phyloP scores from a whole-genome alignment of 2,113 vertebrate species.

The Suncus etruscus region DNA sequence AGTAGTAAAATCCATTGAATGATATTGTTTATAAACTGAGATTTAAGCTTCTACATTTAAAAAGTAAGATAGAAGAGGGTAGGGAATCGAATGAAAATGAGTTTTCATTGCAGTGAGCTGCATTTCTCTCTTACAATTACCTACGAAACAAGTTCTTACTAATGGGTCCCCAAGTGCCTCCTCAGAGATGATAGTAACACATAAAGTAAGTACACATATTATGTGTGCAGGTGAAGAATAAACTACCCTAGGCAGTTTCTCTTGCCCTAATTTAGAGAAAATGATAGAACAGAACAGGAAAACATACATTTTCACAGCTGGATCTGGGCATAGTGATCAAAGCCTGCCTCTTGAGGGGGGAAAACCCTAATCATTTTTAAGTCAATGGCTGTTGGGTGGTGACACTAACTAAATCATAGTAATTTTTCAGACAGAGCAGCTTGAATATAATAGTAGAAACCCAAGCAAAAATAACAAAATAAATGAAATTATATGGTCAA shows the following conservation, averaged over 20 bases:
- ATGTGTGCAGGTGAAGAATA: conserved; percentile 51
- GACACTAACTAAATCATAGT: conserved; percentile 48
- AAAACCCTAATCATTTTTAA: conserved; percentile 67
- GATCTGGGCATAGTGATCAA: conserved; percentile 58
- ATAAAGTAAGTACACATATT: conserved; percentile 43
- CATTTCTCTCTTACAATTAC: conserved; percentile 49
- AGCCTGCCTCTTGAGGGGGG: conserved; percentile 50
- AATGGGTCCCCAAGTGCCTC: conserved; percentile 10
- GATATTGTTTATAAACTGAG: conserved; percentile 21
- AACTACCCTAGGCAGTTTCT: conserved; percentile 34
- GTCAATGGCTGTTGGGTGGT: not conserved
- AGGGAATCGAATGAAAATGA: conserved; percentile 57
- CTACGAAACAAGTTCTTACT: conserved; percentile 51
- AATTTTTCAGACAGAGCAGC: conserved; percentile 27
- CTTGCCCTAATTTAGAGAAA: conserved; percentile 71
- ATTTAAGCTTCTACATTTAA: not conserved
- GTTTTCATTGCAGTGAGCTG: conserved; percentile 47
- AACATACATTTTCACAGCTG: conserved; percentile 51
- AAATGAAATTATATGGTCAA: not conserved
- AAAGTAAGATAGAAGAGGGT: not conserved
- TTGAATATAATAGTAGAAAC: not conserved
- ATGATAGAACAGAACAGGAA: conserved; percentile 40
- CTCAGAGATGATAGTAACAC: not conserved
- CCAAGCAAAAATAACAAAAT: not conserved
- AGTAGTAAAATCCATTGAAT: conserved; percentile 39